Evolutionary conservation across 1,140 invertebrate genomes (phyloP).

Genomic region (Neodiprion fabricii): DNA sequence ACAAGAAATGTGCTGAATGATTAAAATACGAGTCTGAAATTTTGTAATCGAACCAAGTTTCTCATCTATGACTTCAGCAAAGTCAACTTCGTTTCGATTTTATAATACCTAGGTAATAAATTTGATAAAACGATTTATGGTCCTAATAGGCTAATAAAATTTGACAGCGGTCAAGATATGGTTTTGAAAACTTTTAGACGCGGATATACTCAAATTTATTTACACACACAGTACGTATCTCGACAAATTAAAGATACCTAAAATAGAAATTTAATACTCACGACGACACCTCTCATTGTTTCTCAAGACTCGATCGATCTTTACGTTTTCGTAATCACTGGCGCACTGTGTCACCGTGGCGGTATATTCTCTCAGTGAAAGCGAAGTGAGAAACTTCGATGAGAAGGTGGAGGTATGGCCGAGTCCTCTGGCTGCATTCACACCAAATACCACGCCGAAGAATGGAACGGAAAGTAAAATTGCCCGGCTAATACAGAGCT

Average conservation of each 20-base stretch:
- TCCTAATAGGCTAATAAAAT: not conserved
- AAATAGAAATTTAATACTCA: not conserved
- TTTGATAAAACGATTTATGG: not conserved
- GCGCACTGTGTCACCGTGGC: slow-evolving; percentile 35
- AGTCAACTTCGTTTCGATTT: no score
- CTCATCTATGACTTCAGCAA: no score
- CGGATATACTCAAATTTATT: no score
- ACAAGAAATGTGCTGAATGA: no score
- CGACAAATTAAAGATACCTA: not conserved
- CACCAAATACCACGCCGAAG: slow-evolving; percentile 8
- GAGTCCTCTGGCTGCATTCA: slow-evolving; percentile 23
- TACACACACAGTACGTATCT: no score
- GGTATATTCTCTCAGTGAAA: slow-evolving; percentile 30
- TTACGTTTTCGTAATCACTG: slow-evolving; percentile 9
- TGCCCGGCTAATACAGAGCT: not conserved
- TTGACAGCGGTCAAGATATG: not conserved
- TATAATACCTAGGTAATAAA: not conserved
- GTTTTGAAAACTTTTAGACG: no score
- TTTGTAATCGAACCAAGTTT: no score
- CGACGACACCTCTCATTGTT: not conserved
- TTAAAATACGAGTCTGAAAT: no score
- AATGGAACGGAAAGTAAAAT: not conserved
- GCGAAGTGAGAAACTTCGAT: slow-evolving; percentile 35
- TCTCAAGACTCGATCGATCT: slow-evolving; percentile 7
- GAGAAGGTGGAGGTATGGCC: slow-evolving; percentile 29